Evolutionary conservation across 1,140 invertebrate genomes (phyloP), one percentile per base, ranked within the genome.

Genomic region (Papilio aristodemus): DNA sequence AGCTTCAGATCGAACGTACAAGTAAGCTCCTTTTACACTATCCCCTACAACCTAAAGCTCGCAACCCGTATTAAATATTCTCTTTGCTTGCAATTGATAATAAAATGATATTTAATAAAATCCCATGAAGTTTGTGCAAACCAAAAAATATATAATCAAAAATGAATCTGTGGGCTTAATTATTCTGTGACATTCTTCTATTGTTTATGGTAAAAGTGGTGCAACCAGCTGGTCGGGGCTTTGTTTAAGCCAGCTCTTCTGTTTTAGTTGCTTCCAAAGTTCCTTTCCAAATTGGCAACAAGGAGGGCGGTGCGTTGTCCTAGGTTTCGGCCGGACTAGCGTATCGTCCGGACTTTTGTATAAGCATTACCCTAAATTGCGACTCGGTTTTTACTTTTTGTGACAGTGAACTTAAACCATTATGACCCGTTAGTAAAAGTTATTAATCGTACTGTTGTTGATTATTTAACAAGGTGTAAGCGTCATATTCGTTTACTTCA

Each of bases 261-360:
- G 76, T 83, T 85, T 87, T 85, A 84, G 77, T 87, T 90, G 79
- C 78, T 78, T 86, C 74, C 63, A 84, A 84, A 84, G 77, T 83
- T 84, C 71, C 72, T 81, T 82, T 66, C 84, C 72, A 77, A 74
- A 87, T 85, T 87, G 86, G 78, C 69, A 67, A 81, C 72, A 83
- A 75, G 76, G 70, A 79, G 86, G 89, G 86, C 89, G 89, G 89
- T 91, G 89, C 89, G 89, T 91, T 90, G 86, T 88, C 87, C 83
- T 84, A 89, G 87, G 89, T 90, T 88, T 89, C 86, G 89, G 78
- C 89, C 86, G 82, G 87, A 83, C 83, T 87, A 90, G 85, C 89
- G 89, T 91, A 91, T 91, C 89, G 89, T 91, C 89, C 86, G 85
- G 73, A 70, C 77, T 84, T 83, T 66, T 62, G 59, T 72, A 67